Conservation (phyloP, 2,113 vertebrate genomes). For the Odocoileus hemionus region DNA sequence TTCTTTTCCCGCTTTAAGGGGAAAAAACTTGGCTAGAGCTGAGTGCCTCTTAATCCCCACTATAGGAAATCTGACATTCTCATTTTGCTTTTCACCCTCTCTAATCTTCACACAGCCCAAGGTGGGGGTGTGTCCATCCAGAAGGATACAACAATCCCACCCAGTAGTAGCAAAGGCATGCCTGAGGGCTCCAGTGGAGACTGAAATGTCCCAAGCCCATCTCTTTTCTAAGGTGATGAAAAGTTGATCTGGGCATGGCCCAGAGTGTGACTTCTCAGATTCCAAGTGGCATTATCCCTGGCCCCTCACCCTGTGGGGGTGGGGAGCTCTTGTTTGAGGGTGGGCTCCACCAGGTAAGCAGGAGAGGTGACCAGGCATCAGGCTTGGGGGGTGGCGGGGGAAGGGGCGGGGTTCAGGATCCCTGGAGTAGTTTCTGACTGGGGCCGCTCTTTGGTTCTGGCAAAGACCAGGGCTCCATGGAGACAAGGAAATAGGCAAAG, state of each 20-base stretch:
- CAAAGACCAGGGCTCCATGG: not conserved
- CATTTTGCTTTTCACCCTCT: not conserved
- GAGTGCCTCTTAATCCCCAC: not conserved
- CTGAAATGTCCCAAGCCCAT: not conserved
- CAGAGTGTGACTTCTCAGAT: constrained; percentile 26
- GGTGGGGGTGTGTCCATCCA: not conserved
- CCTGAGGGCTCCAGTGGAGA: not conserved
- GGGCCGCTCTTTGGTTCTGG: not conserved
- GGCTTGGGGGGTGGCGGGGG: not conserved
- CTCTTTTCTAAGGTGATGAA: constrained; percentile 21
- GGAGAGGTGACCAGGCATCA: not conserved
- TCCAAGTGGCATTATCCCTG: constrained; percentile 15
- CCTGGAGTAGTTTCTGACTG: not conserved
- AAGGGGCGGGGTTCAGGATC: not conserved
- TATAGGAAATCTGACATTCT: not conserved
- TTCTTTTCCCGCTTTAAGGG: not conserved
- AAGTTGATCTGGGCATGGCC: constrained; percentile 26
- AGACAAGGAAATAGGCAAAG: constrained; percentile 22
- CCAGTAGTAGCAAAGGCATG: not conserved
- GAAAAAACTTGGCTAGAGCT: not conserved
- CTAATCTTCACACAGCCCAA: not conserved
- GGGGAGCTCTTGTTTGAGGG: not conserved
- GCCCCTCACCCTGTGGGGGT: not conserved
- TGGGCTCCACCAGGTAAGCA: not conserved
- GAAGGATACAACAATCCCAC: not conserved